A percentile compares a stretch with the other conserved stretches of the same genome.
Evolutionary conservation across 2,113 vertebrate genomes (phyloP).

Genomic region (Albula goreensis): DNA sequence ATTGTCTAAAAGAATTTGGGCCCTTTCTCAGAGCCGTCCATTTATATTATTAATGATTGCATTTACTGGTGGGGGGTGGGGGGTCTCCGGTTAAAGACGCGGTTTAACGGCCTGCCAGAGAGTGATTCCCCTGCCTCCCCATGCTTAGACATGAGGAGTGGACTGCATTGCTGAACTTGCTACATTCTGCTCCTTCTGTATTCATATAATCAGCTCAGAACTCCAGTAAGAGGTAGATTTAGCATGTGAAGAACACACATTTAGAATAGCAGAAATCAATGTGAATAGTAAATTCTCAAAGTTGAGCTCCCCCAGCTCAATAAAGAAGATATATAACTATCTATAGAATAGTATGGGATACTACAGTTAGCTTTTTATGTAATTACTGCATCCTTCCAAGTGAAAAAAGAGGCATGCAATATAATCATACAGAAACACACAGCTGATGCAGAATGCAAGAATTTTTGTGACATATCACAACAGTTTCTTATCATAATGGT

Average conservation of each 20-base stretch:
- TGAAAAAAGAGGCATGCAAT: background rate
- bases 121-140: no score
- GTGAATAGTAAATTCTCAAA: background rate
- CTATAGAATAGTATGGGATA: no score
- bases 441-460: background rate
- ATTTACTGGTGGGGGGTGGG: background rate
- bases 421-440: slow-evolving; percentile 10
- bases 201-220: background rate
- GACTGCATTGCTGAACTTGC: background rate
- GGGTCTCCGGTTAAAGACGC: no score
- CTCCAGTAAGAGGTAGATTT: background rate
- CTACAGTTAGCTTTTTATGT: no score
- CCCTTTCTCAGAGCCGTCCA: background rate
- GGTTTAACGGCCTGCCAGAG: background rate
- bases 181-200: background rate
- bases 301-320: background rate
- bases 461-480: slow-evolving; percentile 12
- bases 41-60: background rate
- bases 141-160: background rate
- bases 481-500: background rate
- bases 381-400: no score
- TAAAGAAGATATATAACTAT: background rate
- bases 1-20: background rate
- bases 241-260: background rate
- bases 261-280: background rate